Conservation (phyloP, 2,797 vertebrate genomes). For the Bucorvus abyssinicus region DNA sequence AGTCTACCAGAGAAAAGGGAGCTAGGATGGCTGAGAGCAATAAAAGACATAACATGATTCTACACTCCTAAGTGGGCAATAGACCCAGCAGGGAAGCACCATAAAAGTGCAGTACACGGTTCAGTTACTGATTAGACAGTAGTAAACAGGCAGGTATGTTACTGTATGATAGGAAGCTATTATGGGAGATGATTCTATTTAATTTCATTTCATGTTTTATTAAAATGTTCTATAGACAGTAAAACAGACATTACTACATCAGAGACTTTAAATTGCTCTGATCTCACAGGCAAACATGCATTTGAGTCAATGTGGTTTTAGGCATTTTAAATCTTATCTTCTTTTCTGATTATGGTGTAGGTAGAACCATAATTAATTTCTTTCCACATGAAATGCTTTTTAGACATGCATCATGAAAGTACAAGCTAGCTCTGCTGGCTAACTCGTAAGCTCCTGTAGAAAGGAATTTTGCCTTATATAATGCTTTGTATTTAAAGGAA, state of each 20-base stretch:
- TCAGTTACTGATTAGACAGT: slow-evolving; percentile 45
- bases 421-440: not conserved
- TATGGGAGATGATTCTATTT: slow-evolving; percentile 33
- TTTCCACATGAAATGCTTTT: not conserved
- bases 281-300: not conserved
- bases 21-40: not conserved
- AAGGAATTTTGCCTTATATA: not conserved
- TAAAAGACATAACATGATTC: slow-evolving; percentile 32
- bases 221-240: slow-evolving; percentile 6
- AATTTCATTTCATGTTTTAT: slow-evolving; percentile 51
- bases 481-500: not conserved
- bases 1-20: not conserved
- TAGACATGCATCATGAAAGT: not conserved
- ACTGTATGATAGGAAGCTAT: slow-evolving; percentile 41
- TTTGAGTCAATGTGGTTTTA: not conserved
- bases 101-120: not conserved
- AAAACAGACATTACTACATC: not conserved
- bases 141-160: slow-evolving; percentile 18
- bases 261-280: not conserved
- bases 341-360: not conserved
- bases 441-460: not conserved
- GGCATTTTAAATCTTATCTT: not conserved
- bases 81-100: slow-evolving; percentile 8
- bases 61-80: slow-evolving; percentile 22
- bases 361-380: not conserved